A percentile compares a stretch with the other conserved stretches of the same genome.
These are phyloP conservation scores for Gerris lacustris DNA, from an alignment of 2,888 invertebrate genomes.

Conservation along the genomic window DNA sequence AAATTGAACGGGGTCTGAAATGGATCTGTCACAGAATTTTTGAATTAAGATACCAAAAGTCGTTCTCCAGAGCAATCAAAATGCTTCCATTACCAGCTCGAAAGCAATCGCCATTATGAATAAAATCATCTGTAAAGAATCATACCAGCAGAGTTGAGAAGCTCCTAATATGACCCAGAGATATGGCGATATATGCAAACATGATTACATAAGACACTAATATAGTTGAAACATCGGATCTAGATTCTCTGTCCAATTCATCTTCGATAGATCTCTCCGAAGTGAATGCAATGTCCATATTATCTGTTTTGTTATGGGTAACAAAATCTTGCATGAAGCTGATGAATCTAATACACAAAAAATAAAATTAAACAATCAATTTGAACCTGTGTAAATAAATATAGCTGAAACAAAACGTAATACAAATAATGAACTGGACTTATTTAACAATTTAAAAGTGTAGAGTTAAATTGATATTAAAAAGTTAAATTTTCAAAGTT, in stretches of 20 bases:
- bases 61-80: too few relatives aligned
- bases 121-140: background rate
- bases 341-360: constrained; percentile 44
- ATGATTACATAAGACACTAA: constrained; percentile 90
- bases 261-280: constrained; percentile 92
- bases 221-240: constrained; percentile 85
- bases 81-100: too few relatives aligned
- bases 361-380: background rate
- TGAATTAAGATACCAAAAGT: too few relatives aligned
- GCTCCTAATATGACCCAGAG: constrained; percentile 74
- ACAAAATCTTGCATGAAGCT: constrained; percentile 72
- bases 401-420: background rate
- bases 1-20: too few relatives aligned
- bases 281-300: constrained; percentile 74
- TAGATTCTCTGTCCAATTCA: constrained; percentile 81
- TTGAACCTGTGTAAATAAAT: background rate
- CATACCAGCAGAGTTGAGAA: constrained; percentile 50
- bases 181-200: constrained; percentile 93
- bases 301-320: constrained; percentile 43
- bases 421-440: background rate
- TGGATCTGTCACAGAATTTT: too few relatives aligned
- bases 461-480: too few relatives aligned
- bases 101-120: too few relatives aligned
- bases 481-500: too few relatives aligned
- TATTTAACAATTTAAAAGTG: too few relatives aligned